phyloP scores from a whole-genome alignment of 1,140 invertebrate genomes.

The Rhopalosiphum maidis region DNA sequence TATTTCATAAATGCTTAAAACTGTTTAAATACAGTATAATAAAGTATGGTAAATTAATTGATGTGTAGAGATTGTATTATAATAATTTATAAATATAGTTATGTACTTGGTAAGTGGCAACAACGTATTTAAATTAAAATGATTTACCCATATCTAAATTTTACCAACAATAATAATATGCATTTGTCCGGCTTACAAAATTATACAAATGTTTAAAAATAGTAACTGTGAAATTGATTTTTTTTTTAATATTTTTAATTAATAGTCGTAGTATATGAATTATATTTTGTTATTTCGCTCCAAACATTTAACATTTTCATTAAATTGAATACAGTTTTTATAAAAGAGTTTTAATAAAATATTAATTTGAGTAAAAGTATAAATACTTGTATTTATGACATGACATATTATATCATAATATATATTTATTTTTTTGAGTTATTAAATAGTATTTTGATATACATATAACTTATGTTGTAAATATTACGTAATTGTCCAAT shows the following conservation, averaged over 20 bases:
- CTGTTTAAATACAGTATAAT: neutral
- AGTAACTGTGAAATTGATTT: neutral
- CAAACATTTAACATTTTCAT: neutral
- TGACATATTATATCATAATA: neutral
- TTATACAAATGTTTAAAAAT: neutral
- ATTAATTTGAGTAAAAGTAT: neutral
- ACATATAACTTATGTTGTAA: neutral
- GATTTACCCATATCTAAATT: neutral
- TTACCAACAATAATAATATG: neutral
- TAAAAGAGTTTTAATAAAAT: neutral
- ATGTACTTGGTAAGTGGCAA: neutral
- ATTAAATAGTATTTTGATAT: neutral
- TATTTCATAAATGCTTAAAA: neutral
- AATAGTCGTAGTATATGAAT: neutral
- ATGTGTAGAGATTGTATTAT: neutral
- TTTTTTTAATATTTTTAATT: neutral
- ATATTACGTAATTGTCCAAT: neutral
- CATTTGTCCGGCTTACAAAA: neutral
- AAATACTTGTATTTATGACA: neutral
- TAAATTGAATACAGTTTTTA: neutral
- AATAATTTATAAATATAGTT: neutral
- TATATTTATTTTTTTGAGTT: neutral
- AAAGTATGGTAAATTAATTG: neutral
- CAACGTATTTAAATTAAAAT: neutral
- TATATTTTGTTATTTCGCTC: neutral